These are phyloP conservation scores for Montipora efflorescens DNA, from an alignment of 64 coral and sea anemone genomes.

Conservation along the genomic window DNA sequence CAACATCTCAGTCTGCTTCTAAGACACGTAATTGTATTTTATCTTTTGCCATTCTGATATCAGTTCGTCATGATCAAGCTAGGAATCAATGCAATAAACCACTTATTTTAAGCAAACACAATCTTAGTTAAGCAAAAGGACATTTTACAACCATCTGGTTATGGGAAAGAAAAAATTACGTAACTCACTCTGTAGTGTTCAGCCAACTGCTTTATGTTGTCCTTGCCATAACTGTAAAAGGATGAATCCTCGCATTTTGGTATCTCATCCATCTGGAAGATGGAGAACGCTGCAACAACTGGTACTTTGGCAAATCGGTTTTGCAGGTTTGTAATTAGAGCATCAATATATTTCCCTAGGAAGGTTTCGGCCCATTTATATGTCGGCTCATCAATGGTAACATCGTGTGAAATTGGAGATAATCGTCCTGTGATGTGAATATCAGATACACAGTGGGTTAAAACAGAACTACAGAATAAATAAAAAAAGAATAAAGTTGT, in stretches of 20 bases:
- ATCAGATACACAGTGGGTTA: background rate
- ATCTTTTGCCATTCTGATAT: constrained; percentile 11
- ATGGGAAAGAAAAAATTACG: background rate
- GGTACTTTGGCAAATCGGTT: constrained; percentile 4
- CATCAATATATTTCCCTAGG: background rate
- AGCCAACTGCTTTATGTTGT: constrained; percentile 11
- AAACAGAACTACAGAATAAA: background rate
- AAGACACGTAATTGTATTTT: background rate
- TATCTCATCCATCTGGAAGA: constrained; percentile 1
- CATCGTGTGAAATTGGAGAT: constrained; percentile 7
- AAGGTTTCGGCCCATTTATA: background rate
- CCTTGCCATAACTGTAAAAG: background rate
- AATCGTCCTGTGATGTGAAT: constrained; percentile 10
- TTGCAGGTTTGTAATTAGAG: constrained; percentile 11
- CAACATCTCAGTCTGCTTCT: background rate
- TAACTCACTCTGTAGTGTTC: background rate
- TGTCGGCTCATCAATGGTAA: background rate
- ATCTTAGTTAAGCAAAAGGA: background rate
- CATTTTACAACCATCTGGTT: background rate
- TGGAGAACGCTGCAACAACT: constrained; percentile 14
- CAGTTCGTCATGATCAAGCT: background rate
- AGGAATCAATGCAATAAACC: background rate
- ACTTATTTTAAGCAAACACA: background rate
- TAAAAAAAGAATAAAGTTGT: background rate
- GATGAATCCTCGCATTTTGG: background rate